Percentiles rank a stretch among this genome's conserved stretches.
Conservation (phyloP, 2,113 vertebrate species). For the Leucosticte australis region DNA sequence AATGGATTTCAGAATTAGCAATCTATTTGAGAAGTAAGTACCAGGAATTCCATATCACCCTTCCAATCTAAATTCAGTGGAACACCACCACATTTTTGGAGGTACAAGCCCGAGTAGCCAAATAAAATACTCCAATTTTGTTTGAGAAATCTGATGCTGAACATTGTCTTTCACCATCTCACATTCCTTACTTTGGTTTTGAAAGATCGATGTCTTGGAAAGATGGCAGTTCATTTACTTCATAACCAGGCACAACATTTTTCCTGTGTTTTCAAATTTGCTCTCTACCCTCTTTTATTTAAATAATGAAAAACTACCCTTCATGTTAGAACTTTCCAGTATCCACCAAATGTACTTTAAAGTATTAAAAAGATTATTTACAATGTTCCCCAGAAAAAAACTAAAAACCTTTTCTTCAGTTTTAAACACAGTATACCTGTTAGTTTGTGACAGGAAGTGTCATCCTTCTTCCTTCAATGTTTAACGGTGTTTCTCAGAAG, state of each 20-base stretch:
- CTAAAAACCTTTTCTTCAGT: slow-evolving; percentile 64
- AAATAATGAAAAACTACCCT: slow-evolving; percentile 87
- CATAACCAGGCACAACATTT: slow-evolving; percentile 72
- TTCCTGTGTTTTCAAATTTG: slow-evolving; percentile 71
- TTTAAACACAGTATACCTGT: slow-evolving; percentile 62
- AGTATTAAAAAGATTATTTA: slow-evolving; percentile 84
- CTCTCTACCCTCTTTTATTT: slow-evolving; percentile 67
- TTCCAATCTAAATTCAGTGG: slow-evolving; percentile 65
- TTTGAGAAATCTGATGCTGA: slow-evolving; percentile 58
- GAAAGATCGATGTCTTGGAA: slow-evolving; percentile 53
- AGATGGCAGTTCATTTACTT: slow-evolving; percentile 49
- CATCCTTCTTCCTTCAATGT: slow-evolving; percentile 65
- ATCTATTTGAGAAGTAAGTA: slow-evolving; percentile 51
- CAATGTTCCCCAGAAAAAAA: slow-evolving; percentile 75
- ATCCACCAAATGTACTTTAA: slow-evolving; percentile 81
- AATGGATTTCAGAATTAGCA: slow-evolving; percentile 66
- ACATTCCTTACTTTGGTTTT: slow-evolving; percentile 77
- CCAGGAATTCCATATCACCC: slow-evolving; percentile 31
- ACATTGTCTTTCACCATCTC: slow-evolving; percentile 12
- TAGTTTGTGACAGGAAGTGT: slow-evolving; percentile 61
- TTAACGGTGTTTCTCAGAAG: slow-evolving; percentile 63
- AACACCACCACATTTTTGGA: slow-evolving; percentile 37
- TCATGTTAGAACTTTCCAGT: slow-evolving; percentile 82
- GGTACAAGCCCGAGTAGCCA: slow-evolving; percentile 69
- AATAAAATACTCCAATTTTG: slow-evolving; percentile 61